phyloP scores from a whole-genome alignment of 2,888 invertebrate species.

The Oithona nana region DNA sequence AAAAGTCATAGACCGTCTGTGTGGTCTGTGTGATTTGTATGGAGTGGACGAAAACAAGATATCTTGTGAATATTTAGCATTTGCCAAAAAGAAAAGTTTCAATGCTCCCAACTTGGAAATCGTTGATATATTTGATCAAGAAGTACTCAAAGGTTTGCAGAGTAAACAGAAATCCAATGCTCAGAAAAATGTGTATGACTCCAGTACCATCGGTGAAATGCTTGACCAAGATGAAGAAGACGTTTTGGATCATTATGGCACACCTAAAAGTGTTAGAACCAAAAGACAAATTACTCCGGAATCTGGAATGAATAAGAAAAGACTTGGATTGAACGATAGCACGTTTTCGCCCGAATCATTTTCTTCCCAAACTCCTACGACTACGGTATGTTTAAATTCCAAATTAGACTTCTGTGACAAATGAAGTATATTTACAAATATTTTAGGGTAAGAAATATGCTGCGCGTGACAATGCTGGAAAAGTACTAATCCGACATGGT shows the following conservation, averaged over 20 bases:
- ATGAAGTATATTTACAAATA: no score
- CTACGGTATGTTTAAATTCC: no score
- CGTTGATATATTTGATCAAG: background rate
- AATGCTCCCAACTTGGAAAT: background rate
- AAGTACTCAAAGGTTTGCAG: background rate
- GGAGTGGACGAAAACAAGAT: background rate
- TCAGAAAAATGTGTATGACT: background rate
- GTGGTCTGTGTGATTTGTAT: conserved; percentile 2
- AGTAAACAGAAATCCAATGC: background rate
- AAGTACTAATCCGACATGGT: background rate
- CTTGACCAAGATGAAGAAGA: background rate
- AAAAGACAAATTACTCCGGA: background rate
- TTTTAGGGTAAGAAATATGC: background rate
- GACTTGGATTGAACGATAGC: background rate
- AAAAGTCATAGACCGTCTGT: background rate
- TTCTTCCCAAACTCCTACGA: no score
- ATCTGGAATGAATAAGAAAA: background rate
- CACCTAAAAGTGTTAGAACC: background rate
- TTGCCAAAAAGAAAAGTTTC: background rate
- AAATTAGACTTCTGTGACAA: no score
- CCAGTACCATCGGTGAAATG: background rate
- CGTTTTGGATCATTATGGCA: background rate
- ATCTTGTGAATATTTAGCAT: conserved; percentile 7
- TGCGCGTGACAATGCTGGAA: background rate
- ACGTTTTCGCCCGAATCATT: no score